Percentiles rank a stretch among this genome's conserved stretches.
Evolutionary conservation across 2,888 invertebrate genomes (phyloP).

Genomic region (Eretmocerus hayati): DNA sequence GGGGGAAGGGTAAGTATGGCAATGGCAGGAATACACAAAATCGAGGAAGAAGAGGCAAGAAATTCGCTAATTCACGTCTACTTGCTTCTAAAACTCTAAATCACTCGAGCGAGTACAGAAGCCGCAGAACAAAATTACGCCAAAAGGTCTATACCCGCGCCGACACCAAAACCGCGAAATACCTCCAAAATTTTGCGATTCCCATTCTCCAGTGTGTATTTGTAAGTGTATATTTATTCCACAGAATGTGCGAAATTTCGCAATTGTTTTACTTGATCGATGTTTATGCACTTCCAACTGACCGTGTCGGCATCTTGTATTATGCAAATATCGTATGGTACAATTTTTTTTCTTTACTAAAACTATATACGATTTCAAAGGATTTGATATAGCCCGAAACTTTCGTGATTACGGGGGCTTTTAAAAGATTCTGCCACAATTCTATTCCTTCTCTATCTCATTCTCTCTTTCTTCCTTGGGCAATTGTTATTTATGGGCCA

Average conservation of each 20-base stretch:
- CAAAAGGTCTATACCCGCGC: too few relatives aligned
- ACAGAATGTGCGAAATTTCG: constrained; percentile 17
- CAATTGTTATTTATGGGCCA: constrained; percentile 21
- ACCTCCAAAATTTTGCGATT: constrained; percentile 17
- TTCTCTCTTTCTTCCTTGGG: neutral
- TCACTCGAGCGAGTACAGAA: constrained; percentile 9
- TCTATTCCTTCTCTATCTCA: neutral
- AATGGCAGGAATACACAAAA: neutral
- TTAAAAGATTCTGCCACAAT: too few relatives aligned
- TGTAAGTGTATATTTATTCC: constrained; percentile 15
- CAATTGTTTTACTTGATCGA: constrained; percentile 20
- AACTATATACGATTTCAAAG: too few relatives aligned
- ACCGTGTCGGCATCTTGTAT: too few relatives aligned
- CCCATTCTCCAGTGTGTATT: constrained; percentile 2
- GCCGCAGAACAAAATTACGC: too few relatives aligned
- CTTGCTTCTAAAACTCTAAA: constrained; percentile 19
- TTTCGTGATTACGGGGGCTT: too few relatives aligned
- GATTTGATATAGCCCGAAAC: too few relatives aligned
- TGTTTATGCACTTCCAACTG: constrained; percentile 9
- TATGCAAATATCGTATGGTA: too few relatives aligned
- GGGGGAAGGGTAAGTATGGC: too few relatives aligned
- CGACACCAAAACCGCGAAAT: constrained; percentile 2
- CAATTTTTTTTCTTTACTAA: too few relatives aligned
- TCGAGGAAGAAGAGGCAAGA: constrained; percentile 21
- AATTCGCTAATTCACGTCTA: constrained; percentile 23